A percentile compares a stretch with the other conserved stretches of the same genome.
Evolutionary conservation across 2,888 invertebrate species (phyloP).

Genomic region (Odontocerum albicorne): DNA sequence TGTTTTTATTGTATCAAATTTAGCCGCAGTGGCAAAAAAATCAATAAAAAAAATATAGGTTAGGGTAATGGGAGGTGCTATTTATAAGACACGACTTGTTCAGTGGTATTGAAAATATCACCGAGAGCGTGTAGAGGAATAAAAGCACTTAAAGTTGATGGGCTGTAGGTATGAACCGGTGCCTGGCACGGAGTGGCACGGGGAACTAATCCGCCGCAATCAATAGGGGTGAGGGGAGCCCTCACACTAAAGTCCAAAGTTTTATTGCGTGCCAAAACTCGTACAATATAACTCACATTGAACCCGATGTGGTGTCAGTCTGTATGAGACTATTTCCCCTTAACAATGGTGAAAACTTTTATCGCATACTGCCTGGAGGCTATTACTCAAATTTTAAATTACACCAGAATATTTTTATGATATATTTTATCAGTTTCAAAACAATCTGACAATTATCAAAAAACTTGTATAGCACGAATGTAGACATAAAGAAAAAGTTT

Average conservation of each 20-base stretch:
- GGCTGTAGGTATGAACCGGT: constrained; percentile 24
- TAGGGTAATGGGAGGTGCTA: no score
- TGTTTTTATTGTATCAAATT: no score
- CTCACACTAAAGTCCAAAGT: constrained; percentile 27
- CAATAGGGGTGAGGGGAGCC: constrained; percentile 26
- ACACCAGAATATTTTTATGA: not conserved
- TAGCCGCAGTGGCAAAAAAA: no score
- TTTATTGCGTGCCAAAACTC: constrained; percentile 32
- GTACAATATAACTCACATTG: constrained; percentile 21
- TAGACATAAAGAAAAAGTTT: no score
- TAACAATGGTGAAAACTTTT: constrained; percentile 15
- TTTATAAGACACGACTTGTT: no score
- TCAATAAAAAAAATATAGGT: no score
- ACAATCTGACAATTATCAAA: not conserved
- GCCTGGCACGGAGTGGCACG: constrained; percentile 28
- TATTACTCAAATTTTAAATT: not conserved
- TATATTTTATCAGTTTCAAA: not conserved
- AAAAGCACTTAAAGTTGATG: constrained; percentile 28
- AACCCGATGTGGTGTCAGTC: constrained; percentile 20
- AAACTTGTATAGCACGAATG: no score
- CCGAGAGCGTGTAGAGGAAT: constrained; percentile 21
- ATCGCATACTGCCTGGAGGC: not conserved
- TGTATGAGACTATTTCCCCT: constrained; percentile 5
- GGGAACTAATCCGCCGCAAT: constrained; percentile 32
- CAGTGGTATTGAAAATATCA: constrained; percentile 5